phyloP scores from a whole-genome alignment of 2,888 invertebrate genomes.

The Muschampia plurimacula region DNA sequence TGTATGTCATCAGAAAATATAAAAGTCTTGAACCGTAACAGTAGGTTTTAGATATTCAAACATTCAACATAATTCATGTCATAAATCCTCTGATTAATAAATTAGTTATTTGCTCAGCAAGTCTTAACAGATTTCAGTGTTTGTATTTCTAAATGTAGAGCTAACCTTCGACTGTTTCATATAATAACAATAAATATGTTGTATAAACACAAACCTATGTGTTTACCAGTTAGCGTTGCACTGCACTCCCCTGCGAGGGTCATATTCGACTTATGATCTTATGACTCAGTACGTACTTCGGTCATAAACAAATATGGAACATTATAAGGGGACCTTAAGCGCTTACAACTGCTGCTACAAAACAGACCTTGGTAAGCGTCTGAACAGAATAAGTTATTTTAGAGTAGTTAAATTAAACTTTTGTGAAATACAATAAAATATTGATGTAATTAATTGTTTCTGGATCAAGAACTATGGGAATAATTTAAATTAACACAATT shows the following conservation, averaged over 20 bases:
- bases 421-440: no score
- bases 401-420: no score
- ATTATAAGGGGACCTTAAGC: not conserved
- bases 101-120: not conserved
- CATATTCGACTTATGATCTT: not conserved
- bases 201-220: not conserved
- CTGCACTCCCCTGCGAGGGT: not conserved
- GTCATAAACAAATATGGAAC: not conserved
- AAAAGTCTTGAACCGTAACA: no score
- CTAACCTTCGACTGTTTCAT: not conserved
- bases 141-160: not conserved
- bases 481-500: no score
- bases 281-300: not conserved
- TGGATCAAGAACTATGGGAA: no score
- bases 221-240: not conserved
- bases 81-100: not conserved
- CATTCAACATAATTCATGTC: no score
- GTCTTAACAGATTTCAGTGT: not conserved
- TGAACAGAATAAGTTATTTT: no score
- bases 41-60: no score
- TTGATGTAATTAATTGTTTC: no score
- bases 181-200: not conserved
- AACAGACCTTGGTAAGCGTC: no score
- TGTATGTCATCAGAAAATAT: no score
- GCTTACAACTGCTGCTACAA: no score